phyloP scores from a whole-genome alignment of 2,888 invertebrate genomes.

The Hyles lineata region DNA sequence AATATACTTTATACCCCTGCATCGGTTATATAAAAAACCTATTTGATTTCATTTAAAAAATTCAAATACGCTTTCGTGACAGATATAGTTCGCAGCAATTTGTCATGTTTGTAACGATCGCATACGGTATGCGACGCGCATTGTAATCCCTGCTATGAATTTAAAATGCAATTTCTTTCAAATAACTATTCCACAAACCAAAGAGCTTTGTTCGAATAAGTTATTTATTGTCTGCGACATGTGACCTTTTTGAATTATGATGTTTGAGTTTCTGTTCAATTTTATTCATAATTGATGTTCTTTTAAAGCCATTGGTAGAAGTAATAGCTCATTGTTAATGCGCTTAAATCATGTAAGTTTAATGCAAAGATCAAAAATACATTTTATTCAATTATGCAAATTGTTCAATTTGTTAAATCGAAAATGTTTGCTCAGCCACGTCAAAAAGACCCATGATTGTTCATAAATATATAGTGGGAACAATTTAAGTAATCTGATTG shows the following conservation, averaged over 20 bases:
- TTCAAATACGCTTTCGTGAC: slow-evolving; percentile 13
- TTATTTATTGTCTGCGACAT: slow-evolving; percentile 4
- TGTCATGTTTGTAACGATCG: slow-evolving; percentile 17
- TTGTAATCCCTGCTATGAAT: slow-evolving; percentile 9
- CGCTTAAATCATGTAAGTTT: too few species aligned
- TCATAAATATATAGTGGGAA: too few species aligned
- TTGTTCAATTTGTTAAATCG: too few species aligned
- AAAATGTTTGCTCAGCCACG: too few species aligned
- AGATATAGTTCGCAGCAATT: not conserved
- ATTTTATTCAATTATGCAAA: too few species aligned
- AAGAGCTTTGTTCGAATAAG: not conserved
- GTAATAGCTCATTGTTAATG: too few species aligned
- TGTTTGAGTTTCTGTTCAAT: not conserved
- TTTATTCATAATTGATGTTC: not conserved
- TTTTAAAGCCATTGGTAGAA: not conserved
- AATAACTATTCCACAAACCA: not conserved
- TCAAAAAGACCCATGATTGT: too few species aligned
- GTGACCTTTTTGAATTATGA: not conserved
- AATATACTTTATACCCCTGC: too few species aligned
- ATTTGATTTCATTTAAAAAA: not conserved
- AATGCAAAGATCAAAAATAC: not conserved
- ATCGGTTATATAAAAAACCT: not conserved
- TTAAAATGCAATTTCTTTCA: slow-evolving; percentile 21
- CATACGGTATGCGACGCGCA: not conserved
- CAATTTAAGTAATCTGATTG: too few species aligned